Base-by-base conservation (phyloP, 2,888 invertebrate genomes). In the Therioaphis trifolii region DNA sequence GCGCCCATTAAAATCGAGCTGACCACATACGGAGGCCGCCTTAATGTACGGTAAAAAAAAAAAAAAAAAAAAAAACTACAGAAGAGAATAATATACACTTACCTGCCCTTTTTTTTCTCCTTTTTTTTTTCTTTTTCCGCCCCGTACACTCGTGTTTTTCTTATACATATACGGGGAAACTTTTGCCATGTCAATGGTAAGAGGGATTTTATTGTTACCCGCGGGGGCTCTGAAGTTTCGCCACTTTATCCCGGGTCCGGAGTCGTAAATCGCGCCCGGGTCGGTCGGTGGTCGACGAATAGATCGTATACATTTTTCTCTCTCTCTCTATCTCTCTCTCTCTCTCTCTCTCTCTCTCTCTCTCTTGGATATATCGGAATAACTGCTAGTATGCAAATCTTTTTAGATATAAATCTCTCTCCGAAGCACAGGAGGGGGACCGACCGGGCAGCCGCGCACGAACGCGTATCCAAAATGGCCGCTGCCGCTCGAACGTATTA, bases 181-280 rank as follows among this genome's bases (percentile, higher is more conserved):
- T 61, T 61, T 76, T 49, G 29, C 63, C 40, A 46, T 58, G 69
- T 80, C 79, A 46, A 80, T 69, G 71, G 27, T 4, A 24, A 35
- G 35, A 61, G 58, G 80, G 80, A 82, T 72, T 82, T 72, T 80
- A 71, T 82, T 29, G 61, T 72, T 72, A 21, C 61, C 61, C 4
- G 49, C 52, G 71, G 43, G 46, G 11, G 5, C 52, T 29, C 80
- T 49, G 35, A 21, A 72, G 80, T 82, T 63, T 49, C 29, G 72
- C 80, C 71, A 29, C 71, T 24, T 35, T 61, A 61, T 72, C 72
- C 72, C 18, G 27, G 55, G 15, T 61, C 61, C 29, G 63, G 9
- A 72, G 80, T 49, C 80, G 72, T 82, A 82, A 82, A 82, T 82
- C 80, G 80, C 80, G 14, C 71, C n/a, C 40, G 79, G 79, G 79